These are phyloP conservation scores for Drosophila koepferae DNA, from an alignment of 2,888 invertebrate species.

Conservation along the genomic window DNA sequence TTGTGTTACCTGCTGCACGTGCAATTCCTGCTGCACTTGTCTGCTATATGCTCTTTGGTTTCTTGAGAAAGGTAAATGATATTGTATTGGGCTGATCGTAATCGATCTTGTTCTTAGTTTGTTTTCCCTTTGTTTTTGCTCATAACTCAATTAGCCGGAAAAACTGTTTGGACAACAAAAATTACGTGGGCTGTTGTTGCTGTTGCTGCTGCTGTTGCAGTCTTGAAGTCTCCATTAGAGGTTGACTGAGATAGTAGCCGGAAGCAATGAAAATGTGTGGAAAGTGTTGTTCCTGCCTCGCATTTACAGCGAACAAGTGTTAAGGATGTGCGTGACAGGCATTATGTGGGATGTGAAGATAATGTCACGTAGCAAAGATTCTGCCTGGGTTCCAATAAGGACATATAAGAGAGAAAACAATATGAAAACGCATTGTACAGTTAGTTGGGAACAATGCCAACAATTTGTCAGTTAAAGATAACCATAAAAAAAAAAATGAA, in stretches of 20 bases:
- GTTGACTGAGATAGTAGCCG: conserved; percentile 23
- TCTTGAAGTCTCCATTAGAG: conserved; percentile 60
- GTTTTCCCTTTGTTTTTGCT: conserved; percentile 58
- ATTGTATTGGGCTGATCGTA: conserved; percentile 56
- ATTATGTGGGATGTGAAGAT: conserved; percentile 37
- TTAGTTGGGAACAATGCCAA: conserved; percentile 18
- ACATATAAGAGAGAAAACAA: not conserved
- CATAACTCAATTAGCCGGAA: conserved; percentile 74
- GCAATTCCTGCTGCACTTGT: conserved; percentile 56
- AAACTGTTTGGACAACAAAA: conserved; percentile 31
- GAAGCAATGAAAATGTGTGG: conserved; percentile 59
- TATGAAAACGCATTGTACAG: conserved; percentile 9
- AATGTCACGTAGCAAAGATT: conserved; percentile 41
- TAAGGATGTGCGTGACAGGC: conserved; percentile 73
- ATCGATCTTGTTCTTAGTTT: conserved; percentile 63
- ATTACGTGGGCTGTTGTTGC: conserved; percentile 35
- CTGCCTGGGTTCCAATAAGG: conserved; percentile 15
- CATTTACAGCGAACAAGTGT: conserved; percentile 65
- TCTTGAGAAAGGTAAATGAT: conserved; percentile 62
- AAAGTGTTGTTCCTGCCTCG: conserved; percentile 62
- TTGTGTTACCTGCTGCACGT: conserved; percentile 57
- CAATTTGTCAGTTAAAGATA: conserved; percentile 34
- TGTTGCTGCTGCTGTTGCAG: not conserved
- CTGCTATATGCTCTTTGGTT: conserved; percentile 31
- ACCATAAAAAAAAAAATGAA: conserved; percentile 10